These are phyloP conservation scores for Urocynchramus pylzowi DNA, from an alignment of 2,113 vertebrate species.

Conservation along the genomic window DNA sequence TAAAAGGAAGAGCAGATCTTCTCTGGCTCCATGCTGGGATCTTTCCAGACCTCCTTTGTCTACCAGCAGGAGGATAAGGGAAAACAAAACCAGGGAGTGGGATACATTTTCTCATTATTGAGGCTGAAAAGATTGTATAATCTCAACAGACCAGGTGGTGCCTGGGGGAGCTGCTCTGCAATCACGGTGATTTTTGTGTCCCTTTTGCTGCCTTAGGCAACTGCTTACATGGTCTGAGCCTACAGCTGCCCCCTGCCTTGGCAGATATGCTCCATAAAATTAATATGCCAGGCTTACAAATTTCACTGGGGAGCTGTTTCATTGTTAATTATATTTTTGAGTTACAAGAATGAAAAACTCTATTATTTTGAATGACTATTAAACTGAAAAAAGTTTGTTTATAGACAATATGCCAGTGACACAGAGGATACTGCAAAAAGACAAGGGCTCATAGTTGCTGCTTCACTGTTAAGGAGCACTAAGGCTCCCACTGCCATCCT, in stretches of 20 bases:
- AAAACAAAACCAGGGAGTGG: not conserved
- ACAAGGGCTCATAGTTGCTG: not conserved
- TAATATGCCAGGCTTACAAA: not conserved
- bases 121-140: not conserved
- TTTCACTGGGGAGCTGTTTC: not conserved
- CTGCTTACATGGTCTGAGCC: not conserved
- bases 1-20: not conserved
- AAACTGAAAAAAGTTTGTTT: not conserved
- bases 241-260: not conserved
- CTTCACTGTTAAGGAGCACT: not conserved
- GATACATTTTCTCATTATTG: not conserved
- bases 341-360: not conserved
- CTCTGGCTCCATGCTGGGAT: not conserved
- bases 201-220: not conserved
- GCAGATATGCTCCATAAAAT: not conserved
- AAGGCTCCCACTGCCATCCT: rapidly evolving
- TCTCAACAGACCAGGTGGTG: not conserved
- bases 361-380: not conserved
- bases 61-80: not conserved
- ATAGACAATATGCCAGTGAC: not conserved
- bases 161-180: not conserved
- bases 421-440: not conserved
- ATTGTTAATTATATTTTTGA: not conserved
- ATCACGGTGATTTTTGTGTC: not conserved
- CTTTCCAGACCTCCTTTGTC: not conserved